Base-by-base conservation (phyloP, 2,797 vertebrate species). In the Chaetophractus vellerosus region DNA sequence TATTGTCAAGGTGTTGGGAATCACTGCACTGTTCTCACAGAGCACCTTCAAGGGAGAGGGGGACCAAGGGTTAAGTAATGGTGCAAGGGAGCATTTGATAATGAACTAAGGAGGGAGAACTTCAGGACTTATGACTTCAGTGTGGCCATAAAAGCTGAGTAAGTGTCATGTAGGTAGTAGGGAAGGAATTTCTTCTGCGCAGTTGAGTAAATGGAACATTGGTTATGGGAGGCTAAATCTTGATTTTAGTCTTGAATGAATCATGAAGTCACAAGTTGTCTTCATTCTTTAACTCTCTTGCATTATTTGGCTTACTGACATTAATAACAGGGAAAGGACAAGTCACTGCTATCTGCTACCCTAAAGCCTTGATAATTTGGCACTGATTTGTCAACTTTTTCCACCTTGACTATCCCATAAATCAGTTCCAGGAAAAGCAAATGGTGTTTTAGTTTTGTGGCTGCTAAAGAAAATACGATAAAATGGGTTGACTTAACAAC, bases 241-340 rank as follows among this genome's bases (percentile, higher is more conserved):
- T 69, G n/a, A 72, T 78, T 91, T 95, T 88, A 80, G n/a, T 75
- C 86, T 33, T 91, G 80, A 68, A 38, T 63, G 48, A 93, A 80
- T 31, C 55, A 4, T 50, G 85, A 87, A 69, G 36, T 52, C 71
- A 66, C 19, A 50, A 26, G 28, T 81, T 28, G 3, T 33, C 55
- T 78, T 88, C n/a, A 63, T 66, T 74, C 19, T 55, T 48, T 89
- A 33, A n/a, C 38, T 84, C 48, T 82, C 33, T 57, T 55, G 28
- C 11, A 12, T 83, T 69, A 33, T 55, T 71, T 90, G 57, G 50
- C 48, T 52, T 50, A 82, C 80, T 87, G 36, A 48, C 26, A 48
- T 50, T 19, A 86, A 38, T 81, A 28, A 71, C 79, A 69, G 38
- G 74, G 52, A 45, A 55, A 36, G 12, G 38, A 68, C 59, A 79